Percentiles rank a stretch among this genome's conserved stretches.
Evolutionary conservation across 2,888 invertebrate genomes (phyloP).

Genomic region (Dolichomitus sp.): DNA sequence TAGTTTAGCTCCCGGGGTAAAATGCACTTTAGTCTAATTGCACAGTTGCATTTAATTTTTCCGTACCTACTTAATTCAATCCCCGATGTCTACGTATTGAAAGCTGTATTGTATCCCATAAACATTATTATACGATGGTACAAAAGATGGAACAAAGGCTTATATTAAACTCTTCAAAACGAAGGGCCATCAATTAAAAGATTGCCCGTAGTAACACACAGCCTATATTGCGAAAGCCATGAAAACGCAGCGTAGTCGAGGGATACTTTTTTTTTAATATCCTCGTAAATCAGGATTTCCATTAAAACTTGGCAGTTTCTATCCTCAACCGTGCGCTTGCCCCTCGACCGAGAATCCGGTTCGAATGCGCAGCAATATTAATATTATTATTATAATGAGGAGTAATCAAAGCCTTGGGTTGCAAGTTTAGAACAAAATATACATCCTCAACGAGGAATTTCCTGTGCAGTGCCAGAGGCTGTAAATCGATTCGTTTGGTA

Average conservation of each 20-base stretch:
- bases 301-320: conserved; percentile 11
- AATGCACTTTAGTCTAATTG: background rate
- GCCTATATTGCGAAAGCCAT: conserved; percentile 3
- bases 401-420: background rate
- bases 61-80: background rate
- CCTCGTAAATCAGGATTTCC: conserved; percentile 30
- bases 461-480: background rate
- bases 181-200: conserved; percentile 11
- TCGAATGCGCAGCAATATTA: background rate
- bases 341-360: background rate
- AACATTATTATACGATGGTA: background rate
- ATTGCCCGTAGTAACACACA: background rate
- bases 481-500: conserved; percentile 65
- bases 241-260: conserved; percentile 12
- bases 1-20: background rate
- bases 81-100: background rate
- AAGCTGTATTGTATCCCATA: background rate
- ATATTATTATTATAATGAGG: background rate
- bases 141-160: background rate
- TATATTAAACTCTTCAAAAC: background rate
- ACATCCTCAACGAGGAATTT: background rate
- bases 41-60: background rate
- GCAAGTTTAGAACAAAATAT: background rate
- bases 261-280: background rate
- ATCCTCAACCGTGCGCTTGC: background rate